Conservation (phyloP, 1,140 invertebrate species). For the Hetaerina americana region DNA sequence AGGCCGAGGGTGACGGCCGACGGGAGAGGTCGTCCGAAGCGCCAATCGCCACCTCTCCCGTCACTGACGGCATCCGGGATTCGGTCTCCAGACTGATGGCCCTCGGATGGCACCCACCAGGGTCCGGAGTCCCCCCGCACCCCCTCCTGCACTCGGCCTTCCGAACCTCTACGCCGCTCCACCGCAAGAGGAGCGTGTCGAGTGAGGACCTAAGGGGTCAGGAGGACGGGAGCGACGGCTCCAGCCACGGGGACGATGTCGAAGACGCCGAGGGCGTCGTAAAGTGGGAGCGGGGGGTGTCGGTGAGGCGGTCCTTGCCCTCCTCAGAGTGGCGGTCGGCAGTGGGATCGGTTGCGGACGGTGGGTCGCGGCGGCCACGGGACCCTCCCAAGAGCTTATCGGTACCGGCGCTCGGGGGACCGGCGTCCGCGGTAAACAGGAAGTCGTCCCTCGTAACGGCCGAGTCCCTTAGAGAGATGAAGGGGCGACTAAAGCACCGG, state of each 20-base stretch:
- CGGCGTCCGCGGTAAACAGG: constrained; percentile 11
- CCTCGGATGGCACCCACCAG: not conserved
- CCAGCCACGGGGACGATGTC: too few species aligned
- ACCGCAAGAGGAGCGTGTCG: constrained; percentile 27
- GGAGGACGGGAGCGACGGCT: not conserved
- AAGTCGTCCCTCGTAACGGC: constrained; percentile 37
- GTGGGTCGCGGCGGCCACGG: constrained; percentile 12
- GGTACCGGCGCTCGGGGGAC: not conserved
- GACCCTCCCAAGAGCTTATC: constrained; percentile 25
- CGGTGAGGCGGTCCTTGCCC: constrained; percentile 42
- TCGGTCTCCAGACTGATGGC: too few species aligned
- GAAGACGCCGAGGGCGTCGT: not conserved
- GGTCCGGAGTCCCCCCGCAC: constrained; percentile 7
- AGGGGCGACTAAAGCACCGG: constrained; percentile 28
- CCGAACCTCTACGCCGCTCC: not conserved
- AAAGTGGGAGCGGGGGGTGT: constrained; percentile 42
- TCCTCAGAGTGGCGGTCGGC: constrained; percentile 15
- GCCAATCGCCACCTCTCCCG: too few species aligned
- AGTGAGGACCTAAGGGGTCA: constrained; percentile 31
- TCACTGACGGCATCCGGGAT: not conserved
- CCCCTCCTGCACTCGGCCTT: constrained; percentile 14
- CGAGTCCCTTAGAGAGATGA: constrained; percentile 40
- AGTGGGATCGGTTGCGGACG: not conserved
- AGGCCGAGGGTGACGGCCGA: not conserved
- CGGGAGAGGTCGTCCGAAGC: not conserved